These are phyloP conservation scores for Sipunculus nudus DNA, from an alignment of 2,888 invertebrate species.

Conservation along the genomic window DNA sequence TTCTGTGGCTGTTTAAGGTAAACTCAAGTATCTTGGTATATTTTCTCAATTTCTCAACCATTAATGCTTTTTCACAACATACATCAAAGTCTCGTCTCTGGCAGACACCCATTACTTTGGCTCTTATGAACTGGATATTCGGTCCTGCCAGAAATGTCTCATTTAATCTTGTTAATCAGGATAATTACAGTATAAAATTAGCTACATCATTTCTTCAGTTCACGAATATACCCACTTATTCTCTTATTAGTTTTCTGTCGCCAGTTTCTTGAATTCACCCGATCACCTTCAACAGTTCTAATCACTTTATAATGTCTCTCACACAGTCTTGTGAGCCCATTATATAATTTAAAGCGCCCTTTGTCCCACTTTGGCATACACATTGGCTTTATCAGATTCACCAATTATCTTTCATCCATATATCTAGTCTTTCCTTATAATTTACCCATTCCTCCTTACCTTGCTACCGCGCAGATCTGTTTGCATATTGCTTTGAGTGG, in stretches of 20 bases:
- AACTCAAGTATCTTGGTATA: neutral
- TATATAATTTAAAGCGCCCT: neutral
- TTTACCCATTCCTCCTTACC: constrained; percentile 9
- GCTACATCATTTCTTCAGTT: neutral
- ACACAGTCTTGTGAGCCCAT: too few species aligned
- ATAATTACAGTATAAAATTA: neutral
- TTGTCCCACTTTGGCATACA: constrained; percentile 1
- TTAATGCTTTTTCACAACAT: neutral
- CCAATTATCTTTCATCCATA: constrained; percentile 3
- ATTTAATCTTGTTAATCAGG: neutral
- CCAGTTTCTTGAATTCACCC: neutral
- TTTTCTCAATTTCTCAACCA: neutral
- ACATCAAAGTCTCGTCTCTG: neutral
- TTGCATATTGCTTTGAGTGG: too few species aligned
- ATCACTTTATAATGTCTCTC: neutral
- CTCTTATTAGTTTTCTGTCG: neutral
- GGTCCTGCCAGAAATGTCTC: neutral
- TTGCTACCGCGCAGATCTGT: too few species aligned
- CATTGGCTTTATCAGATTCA: neutral
- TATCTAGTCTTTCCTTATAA: neutral
- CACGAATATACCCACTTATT: neutral
- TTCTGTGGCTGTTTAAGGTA: neutral
- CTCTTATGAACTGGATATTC: neutral
- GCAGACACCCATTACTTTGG: constrained; percentile 1
- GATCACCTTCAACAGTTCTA: neutral